phyloP scores from a whole-genome alignment of 2,113 vertebrate species.

The Apaloderma vittatum region DNA sequence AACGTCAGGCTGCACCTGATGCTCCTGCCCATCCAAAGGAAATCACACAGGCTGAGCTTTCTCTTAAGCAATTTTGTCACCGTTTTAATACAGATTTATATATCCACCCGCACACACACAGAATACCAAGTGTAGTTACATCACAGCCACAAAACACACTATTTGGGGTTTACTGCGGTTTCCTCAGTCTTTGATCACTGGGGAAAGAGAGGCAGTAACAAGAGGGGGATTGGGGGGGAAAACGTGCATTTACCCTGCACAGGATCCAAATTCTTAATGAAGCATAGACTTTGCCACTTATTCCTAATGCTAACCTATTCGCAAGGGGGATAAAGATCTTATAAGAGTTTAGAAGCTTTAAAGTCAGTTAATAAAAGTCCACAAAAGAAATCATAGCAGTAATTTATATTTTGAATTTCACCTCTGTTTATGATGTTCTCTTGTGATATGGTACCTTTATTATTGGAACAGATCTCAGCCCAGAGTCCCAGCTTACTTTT shows the following conservation, averaged over 20 bases:
- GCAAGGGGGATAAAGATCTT: background rate
- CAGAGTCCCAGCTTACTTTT: rapidly evolving
- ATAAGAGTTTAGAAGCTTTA: background rate
- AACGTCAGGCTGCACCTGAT: background rate
- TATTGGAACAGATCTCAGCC: background rate
- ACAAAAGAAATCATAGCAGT: background rate
- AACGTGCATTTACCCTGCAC: background rate
- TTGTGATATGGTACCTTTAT: rapidly evolving
- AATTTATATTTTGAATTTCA: background rate
- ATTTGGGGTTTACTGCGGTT: background rate
- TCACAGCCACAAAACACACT: background rate
- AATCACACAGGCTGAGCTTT: background rate
- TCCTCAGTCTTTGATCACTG: background rate
- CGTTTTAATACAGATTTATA: background rate
- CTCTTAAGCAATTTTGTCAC: background rate
- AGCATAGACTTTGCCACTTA: background rate
- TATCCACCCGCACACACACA: no score
- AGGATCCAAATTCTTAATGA: background rate
- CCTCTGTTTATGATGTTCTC: background rate
- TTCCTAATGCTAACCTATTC: background rate
- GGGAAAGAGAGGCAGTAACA: background rate
- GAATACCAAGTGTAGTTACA: background rate
- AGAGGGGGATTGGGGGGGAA: rapidly evolving
- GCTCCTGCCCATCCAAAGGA: background rate
- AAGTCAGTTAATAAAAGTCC: background rate